Base-by-base conservation (phyloP, 2,888 invertebrate species). In the Himalopsyche anomala region DNA sequence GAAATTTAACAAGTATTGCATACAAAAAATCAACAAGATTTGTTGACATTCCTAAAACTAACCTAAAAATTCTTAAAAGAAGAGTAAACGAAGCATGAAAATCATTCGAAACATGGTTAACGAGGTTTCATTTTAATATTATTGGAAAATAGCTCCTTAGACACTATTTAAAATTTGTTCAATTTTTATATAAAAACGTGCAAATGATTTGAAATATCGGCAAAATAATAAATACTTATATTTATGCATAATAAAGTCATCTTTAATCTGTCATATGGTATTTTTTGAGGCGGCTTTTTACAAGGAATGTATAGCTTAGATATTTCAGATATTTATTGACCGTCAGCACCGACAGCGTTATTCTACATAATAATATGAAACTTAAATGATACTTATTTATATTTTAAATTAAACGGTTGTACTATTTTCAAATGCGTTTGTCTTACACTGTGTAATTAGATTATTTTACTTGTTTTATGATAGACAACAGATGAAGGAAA, bases 361-460 rank as follows among this genome's bases (percentile, higher is more conserved):
- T 51, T 51, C 36, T 74, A 36, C 36, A 38, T 74, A 74, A 28
- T 74, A 74, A 28, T 74, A 74, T 74, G 19, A 28, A 36, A 74
- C 74, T 74, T 36, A 36, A 36, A 74, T 74, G 74, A 38, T 74
- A 74, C 74, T 74, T 74, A 74, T 74, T 62, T 62, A 62, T 19
- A 62, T 62, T 62, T 74, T 74, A 36, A 74, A 36, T 74, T 74
- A 74, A 28, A 38, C 28, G 62, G 62, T 62, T 38, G 74, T 74
- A 36, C 74, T 74, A 74, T 74, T 74, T 74, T 74, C 74, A 74
- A 74, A 74, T 74, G 74, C 74, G 74, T 74, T 36, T 36, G 74
- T 74, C 74, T 74, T 74, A 38, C 74, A 74, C 74, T 74, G 74
- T 74, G 74, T 74, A 74, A 74, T 74, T 36, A 38, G 6, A 74